Evolutionary conservation across 2,797 vertebrate species (phyloP).

Genomic region (Acanthornis magna): DNA sequence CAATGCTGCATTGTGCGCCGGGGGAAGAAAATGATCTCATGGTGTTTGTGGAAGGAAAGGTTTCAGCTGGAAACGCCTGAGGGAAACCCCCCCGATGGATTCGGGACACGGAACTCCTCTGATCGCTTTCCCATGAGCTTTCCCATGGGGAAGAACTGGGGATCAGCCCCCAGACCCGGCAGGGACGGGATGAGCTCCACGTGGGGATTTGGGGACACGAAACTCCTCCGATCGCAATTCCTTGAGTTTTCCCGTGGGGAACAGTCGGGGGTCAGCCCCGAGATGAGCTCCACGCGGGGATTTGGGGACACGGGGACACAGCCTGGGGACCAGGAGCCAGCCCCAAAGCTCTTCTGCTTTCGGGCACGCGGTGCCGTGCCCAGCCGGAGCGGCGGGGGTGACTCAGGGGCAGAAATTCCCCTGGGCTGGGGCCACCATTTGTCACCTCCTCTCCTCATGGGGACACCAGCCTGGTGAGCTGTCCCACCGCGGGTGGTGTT

Average conservation of each 20-base stretch:
- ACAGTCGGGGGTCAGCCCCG: too few relatives aligned
- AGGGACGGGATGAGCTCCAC: not conserved
- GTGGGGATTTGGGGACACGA: fast-evolving
- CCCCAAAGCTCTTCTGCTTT: not conserved
- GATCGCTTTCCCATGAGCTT: not conserved
- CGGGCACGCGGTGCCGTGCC: fast-evolving
- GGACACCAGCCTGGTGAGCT: not conserved
- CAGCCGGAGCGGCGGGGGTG: not conserved
- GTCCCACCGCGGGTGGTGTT: fast-evolving
- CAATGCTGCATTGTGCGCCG: slow-evolving; percentile 12
- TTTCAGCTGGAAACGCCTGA: not conserved
- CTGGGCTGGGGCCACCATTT: fast-evolving
- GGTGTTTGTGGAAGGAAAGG: not conserved
- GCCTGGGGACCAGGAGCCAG: fast-evolving
- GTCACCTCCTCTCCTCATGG: fast-evolving
- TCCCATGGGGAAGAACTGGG: fast-evolving
- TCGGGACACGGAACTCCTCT: not conserved
- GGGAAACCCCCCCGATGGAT: too few relatives aligned
- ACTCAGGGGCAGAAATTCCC: not conserved
- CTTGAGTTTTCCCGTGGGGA: too few relatives aligned
- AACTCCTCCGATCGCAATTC: too few relatives aligned
- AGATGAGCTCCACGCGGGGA: not conserved
- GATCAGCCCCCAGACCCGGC: not conserved
- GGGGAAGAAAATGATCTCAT: not conserved
- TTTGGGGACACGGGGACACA: fast-evolving